These are phyloP conservation scores for Hydrolagus affinis DNA, from an alignment of 2,113 vertebrate genomes.

Conservation along the genomic window DNA sequence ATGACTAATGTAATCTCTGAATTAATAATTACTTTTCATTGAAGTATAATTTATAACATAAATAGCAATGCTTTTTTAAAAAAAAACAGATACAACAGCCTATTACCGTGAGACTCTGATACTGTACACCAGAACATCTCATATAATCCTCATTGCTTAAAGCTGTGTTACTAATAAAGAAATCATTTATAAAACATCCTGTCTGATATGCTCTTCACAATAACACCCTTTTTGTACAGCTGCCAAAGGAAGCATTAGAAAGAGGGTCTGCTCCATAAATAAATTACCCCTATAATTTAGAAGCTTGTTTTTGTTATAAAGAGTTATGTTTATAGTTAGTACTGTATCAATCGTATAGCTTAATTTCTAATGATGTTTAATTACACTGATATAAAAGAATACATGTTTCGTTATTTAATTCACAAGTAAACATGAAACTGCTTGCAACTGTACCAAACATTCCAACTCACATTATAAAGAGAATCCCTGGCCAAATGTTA, in stretches of 20 bases:
- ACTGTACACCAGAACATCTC: neutral
- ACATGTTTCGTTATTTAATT: neutral
- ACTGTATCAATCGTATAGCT: neutral
- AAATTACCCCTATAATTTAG: neutral
- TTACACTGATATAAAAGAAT: neutral
- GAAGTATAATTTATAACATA: constrained; percentile 10
- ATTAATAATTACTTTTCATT: constrained; percentile 10
- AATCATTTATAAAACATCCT: neutral
- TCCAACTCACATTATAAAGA: neutral
- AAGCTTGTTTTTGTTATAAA: constrained; percentile 15
- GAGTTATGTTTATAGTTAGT: neutral
- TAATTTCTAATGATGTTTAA: neutral
- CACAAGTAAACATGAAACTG: neutral
- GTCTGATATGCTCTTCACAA: neutral
- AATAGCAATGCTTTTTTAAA: neutral
- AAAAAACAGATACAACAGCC: neutral
- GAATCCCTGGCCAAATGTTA: neutral
- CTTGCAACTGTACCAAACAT: neutral
- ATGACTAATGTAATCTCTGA: constrained; percentile 16
- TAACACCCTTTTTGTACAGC: neutral
- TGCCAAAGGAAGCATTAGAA: neutral
- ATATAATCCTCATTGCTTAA: constrained; percentile 4
- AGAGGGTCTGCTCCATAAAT: neutral
- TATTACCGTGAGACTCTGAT: neutral
- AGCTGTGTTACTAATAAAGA: constrained; percentile 24